phyloP scores from a whole-genome alignment of 2,113 vertebrate genomes.

The Dasyprocta punctata region DNA sequence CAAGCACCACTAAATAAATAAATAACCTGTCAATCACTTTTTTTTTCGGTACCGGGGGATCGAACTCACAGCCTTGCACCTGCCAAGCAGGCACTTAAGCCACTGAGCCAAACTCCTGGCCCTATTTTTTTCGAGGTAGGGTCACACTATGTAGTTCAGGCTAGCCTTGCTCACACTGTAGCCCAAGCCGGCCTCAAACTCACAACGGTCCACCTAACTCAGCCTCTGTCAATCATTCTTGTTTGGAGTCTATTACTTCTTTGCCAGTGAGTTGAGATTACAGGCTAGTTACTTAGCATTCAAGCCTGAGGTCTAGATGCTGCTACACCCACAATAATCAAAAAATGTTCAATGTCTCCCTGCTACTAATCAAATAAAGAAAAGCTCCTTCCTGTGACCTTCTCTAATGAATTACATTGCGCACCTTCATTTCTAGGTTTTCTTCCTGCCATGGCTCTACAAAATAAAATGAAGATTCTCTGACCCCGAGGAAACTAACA shows the following conservation, averaged over 20 bases:
- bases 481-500: not conserved
- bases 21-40: not conserved
- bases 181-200: too few relatives aligned
- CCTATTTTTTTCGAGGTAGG: too few relatives aligned
- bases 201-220: too few relatives aligned
- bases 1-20: not conserved
- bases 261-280: not conserved
- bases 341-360: not conserved
- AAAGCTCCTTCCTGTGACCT: not conserved
- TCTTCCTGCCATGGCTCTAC: not conserved
- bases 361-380: not conserved
- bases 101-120: too few relatives aligned
- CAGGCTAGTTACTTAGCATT: not conserved
- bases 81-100: too few relatives aligned
- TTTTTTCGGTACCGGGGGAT: too few relatives aligned
- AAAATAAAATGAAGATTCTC: constrained; percentile 36
- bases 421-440: not conserved
- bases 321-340: not conserved
- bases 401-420: not conserved
- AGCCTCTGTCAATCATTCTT: not conserved
- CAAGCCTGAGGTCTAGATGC: not conserved
- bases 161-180: too few relatives aligned
- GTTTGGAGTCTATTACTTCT: not conserved
- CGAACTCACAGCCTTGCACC: too few relatives aligned
- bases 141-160: too few relatives aligned